These are phyloP conservation scores for Falco concolor DNA, from an alignment of 2,797 vertebrate species.

Conservation along the genomic window DNA sequence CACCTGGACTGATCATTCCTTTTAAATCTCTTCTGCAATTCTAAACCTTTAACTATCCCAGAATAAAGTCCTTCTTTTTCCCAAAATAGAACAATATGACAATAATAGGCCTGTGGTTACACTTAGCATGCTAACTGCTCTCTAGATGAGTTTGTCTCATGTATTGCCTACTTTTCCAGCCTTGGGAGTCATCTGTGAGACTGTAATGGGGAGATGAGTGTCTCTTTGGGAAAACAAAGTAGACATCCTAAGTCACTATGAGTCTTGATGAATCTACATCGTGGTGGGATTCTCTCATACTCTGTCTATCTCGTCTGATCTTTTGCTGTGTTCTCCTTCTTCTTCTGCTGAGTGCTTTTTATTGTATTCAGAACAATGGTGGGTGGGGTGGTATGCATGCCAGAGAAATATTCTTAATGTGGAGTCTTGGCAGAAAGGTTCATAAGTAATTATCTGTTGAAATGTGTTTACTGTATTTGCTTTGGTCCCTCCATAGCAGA, in stretches of 20 bases:
- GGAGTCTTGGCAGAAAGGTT: background rate
- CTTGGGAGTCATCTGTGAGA: background rate
- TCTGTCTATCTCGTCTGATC: background rate
- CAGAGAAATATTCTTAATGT: background rate
- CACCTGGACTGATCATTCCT: background rate
- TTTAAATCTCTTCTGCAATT: background rate
- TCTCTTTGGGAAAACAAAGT: background rate
- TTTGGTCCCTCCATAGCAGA: background rate
- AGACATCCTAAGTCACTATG: background rate
- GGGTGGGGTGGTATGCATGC: background rate
- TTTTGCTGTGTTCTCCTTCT: background rate
- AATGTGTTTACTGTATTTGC: background rate
- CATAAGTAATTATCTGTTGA: background rate
- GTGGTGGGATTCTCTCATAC: background rate
- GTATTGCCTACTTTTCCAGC: background rate
- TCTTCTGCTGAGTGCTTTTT: background rate
- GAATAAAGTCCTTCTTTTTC: background rate
- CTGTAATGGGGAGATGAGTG: background rate
- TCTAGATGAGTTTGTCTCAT: background rate
- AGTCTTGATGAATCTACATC: background rate
- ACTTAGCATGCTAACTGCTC: background rate
- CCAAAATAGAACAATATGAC: background rate
- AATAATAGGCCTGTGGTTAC: background rate
- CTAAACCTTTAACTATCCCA: background rate
- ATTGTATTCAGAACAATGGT: background rate